A percentile compares a stretch with the other conserved stretches of the same genome.
phyloP scores from a whole-genome alignment of 2,113 vertebrate species.

The Campylomormyrus tamandua region DNA sequence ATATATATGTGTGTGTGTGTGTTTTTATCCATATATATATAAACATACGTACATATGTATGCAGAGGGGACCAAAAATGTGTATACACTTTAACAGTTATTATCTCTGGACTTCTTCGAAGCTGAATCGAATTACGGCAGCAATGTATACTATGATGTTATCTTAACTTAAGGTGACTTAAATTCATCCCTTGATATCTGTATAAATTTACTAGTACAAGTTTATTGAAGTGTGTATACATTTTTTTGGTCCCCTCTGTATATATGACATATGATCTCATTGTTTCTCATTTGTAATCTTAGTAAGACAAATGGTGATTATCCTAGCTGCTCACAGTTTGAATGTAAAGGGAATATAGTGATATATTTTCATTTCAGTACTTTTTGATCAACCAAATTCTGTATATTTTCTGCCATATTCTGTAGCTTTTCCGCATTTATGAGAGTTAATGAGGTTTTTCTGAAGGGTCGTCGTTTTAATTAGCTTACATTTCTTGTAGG shows the following conservation, averaged over 20 bases:
- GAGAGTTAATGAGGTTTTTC: not conserved
- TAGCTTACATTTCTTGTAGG: constrained; percentile 8
- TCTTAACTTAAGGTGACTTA: not conserved
- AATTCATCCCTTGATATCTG: not conserved
- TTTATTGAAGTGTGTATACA: not conserved
- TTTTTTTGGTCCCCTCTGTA: too few relatives aligned
- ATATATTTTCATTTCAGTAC: not conserved
- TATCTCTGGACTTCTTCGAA: not conserved
- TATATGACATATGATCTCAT: not conserved
- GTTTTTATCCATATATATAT: too few relatives aligned
- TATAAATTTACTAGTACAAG: not conserved
- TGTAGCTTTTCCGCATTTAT: not conserved
- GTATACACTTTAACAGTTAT: not conserved
- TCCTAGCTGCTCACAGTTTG: not conserved
- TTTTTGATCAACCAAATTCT: not conserved
- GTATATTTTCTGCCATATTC: not conserved
- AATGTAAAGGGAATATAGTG: not conserved
- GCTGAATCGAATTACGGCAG: not conserved
- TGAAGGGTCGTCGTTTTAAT: not conserved
- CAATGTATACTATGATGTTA: not conserved
- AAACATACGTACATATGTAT: too few relatives aligned
- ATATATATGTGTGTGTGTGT: too few relatives aligned
- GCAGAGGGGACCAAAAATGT: not conserved
- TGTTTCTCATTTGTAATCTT: not conserved
- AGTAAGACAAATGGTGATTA: not conserved